Conservation (phyloP, 2,113 vertebrate genomes). For the Dipodomys stephensi region DNA sequence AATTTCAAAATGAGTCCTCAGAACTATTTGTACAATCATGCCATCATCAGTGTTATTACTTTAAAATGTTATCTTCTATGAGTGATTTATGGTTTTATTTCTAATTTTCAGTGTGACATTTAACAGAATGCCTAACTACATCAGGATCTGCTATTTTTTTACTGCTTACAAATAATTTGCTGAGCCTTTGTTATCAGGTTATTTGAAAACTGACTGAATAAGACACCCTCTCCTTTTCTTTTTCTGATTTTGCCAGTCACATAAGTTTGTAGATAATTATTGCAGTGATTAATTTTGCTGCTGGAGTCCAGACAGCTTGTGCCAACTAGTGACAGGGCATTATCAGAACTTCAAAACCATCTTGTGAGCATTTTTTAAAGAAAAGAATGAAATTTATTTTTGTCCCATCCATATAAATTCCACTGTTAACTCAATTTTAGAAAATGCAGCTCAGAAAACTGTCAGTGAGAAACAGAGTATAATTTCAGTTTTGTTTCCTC, state of each 20-base stretch:
- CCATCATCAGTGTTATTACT: background rate
- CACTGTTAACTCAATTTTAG: constrained; percentile 26
- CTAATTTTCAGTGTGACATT: constrained; percentile 39
- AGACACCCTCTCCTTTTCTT: constrained; percentile 8
- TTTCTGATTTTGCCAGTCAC: constrained; percentile 30
- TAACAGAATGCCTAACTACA: background rate
- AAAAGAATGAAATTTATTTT: constrained; percentile 63
- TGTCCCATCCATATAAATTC: background rate
- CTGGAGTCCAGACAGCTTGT: constrained; percentile 14
- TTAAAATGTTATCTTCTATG: constrained; percentile 26
- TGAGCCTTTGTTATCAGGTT: background rate
- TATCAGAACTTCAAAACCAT: constrained; percentile 52
- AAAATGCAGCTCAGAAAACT: background rate
- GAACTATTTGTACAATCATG: background rate
- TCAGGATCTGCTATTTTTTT: background rate
- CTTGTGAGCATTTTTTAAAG: constrained; percentile 61
- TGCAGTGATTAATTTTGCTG: constrained; percentile 36
- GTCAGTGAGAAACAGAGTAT: constrained; percentile 37
- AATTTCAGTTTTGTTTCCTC: background rate
- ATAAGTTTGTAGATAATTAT: constrained; percentile 53
- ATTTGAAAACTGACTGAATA: constrained; percentile 49
- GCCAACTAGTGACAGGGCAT: background rate
- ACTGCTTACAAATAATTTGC: constrained; percentile 21
- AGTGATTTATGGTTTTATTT: constrained; percentile 49
- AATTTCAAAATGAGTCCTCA: background rate